Evolutionary conservation across 2,797 vertebrate genomes (phyloP).

Genomic region (Carcharodon carcharias): DNA sequence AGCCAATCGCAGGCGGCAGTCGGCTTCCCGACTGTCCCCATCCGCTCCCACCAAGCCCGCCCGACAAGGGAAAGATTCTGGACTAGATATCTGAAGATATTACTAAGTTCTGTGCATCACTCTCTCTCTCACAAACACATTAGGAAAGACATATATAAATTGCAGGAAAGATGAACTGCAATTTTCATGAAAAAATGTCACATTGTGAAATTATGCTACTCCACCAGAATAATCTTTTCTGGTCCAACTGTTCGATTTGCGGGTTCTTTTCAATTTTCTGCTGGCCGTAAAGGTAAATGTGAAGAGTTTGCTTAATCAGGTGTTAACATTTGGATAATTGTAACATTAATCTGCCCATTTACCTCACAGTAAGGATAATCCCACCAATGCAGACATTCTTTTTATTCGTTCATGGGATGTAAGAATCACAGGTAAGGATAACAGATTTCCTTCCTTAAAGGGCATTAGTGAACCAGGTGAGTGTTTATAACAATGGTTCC

Average conservation of each 20-base stretch:
- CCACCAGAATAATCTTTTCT: neutral
- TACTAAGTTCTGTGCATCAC: neutral
- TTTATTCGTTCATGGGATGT: too few species aligned
- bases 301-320: neutral
- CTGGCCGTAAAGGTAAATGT: neutral
- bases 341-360: neutral
- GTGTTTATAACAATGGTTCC: too few species aligned
- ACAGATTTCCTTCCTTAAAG: too few species aligned
- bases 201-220: neutral
- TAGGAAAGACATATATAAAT: neutral
- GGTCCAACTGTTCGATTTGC: neutral
- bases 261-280: neutral
- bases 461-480: too few species aligned
- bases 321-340: neutral
- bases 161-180: neutral
- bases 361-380: neutral
- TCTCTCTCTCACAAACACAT: neutral
- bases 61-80: too few species aligned
- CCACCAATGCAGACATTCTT: neutral
- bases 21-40: too few species aligned
- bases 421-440: too few species aligned
- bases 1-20: too few species aligned
- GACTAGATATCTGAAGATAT: neutral
- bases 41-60: too few species aligned
- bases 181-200: neutral